Conservation (phyloP, 2,797 vertebrate species). For the Bovichtus diacanthus region DNA sequence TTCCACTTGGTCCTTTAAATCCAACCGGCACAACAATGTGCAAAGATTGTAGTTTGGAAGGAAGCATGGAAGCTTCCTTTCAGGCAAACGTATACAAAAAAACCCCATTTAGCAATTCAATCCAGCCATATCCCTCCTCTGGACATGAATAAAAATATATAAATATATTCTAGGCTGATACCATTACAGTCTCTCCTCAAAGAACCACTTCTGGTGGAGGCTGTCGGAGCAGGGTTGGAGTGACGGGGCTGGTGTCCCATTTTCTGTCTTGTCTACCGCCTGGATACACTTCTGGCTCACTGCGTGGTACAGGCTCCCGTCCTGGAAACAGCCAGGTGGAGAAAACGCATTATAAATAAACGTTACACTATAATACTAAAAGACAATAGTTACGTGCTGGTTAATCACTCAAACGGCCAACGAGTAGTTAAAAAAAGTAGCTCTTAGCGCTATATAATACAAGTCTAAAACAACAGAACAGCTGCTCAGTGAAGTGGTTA, state of each 20-base stretch:
- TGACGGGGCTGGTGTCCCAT: slow-evolving; percentile 85
- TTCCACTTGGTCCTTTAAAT: slow-evolving; percentile 21
- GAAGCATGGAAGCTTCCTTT: neutral
- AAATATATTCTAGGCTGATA: neutral
- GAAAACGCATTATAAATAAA: neutral
- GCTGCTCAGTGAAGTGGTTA: neutral
- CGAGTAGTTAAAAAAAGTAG: neutral
- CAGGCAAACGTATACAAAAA: slow-evolving; percentile 15
- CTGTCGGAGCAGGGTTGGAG: slow-evolving; percentile 87
- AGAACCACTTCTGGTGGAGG: slow-evolving; percentile 92
- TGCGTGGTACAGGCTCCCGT: slow-evolving; percentile 88
- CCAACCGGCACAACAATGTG: slow-evolving; percentile 38
- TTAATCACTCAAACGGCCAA: neutral
- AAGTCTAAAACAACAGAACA: neutral
- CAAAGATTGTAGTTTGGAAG: slow-evolving; percentile 24
- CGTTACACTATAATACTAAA: neutral
- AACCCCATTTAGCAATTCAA: neutral
- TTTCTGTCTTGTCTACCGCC: slow-evolving; percentile 80
- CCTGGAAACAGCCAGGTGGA: slow-evolving; percentile 79
- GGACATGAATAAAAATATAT: neutral
- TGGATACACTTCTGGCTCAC: slow-evolving; percentile 91
- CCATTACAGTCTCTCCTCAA: slow-evolving; percentile 85
- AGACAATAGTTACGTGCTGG: neutral
- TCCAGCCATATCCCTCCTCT: neutral
- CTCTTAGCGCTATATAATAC: neutral